Percentiles rank a stretch among this genome's conserved stretches.
phyloP scores from a whole-genome alignment of 2,888 invertebrate species.

The Corythucha ciliata region DNA sequence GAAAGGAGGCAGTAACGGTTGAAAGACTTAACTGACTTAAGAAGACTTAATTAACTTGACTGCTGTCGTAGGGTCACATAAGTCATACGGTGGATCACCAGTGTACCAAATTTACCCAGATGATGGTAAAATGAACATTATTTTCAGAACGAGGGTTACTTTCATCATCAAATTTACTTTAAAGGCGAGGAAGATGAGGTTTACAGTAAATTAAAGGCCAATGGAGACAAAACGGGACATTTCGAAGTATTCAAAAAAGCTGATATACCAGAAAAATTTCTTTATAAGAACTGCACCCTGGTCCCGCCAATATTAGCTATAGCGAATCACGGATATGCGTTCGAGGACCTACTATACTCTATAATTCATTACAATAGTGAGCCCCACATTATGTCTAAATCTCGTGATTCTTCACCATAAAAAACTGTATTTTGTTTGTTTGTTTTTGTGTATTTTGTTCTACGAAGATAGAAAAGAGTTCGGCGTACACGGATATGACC shows the following conservation, averaged over 20 bases:
- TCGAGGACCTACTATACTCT: constrained; percentile 51
- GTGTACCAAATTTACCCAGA: constrained; percentile 52
- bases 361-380: too few species aligned
- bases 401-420: too few species aligned
- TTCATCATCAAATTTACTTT: too few species aligned
- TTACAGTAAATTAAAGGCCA: constrained; percentile 10
- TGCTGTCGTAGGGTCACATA: constrained; percentile 44
- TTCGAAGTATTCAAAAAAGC: constrained; percentile 48
- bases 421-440: too few species aligned
- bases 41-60: constrained; percentile 52
- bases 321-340: constrained; percentile 53
- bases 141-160: too few species aligned
- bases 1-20: constrained; percentile 51
- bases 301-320: constrained; percentile 54
- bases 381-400: too few species aligned
- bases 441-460: too few species aligned
- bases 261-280: constrained; percentile 53
- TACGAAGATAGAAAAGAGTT: too few species aligned
- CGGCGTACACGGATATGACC: constrained; percentile 60
- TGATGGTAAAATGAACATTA: constrained; percentile 43
- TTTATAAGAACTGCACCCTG: constrained; percentile 51
- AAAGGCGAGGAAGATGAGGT: constrained; percentile 14
- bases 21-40: too few species aligned
- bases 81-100: too few species aligned
- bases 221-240: constrained; percentile 11